Conservation (phyloP, 2,797 vertebrate species). For the Mycteria americana region DNA sequence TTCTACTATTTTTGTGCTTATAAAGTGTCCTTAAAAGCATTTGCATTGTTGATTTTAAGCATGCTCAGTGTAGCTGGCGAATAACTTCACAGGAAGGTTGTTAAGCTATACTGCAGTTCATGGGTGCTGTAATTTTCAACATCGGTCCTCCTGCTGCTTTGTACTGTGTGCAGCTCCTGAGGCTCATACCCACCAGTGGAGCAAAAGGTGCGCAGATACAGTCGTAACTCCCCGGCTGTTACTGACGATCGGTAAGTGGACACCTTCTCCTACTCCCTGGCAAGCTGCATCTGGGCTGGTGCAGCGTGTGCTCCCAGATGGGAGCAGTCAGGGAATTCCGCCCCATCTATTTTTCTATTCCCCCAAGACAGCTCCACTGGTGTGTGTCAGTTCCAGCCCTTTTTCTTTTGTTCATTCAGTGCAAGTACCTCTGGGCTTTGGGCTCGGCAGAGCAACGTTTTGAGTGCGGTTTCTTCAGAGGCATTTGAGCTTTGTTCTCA, state of each 20-base stretch:
- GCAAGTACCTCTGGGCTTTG: neutral
- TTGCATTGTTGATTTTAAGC: conserved; percentile 48
- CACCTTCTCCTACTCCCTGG: accelerated
- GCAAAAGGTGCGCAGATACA: neutral
- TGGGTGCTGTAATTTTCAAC: conserved; percentile 31
- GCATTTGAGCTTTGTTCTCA: neutral
- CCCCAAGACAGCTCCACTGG: neutral
- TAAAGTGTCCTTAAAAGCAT: conserved; percentile 70
- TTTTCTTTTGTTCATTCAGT: neutral
- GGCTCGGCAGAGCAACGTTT: neutral
- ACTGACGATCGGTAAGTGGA: neutral
- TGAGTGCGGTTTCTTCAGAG: conserved; percentile 5
- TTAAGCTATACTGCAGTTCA: neutral
- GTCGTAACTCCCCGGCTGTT: neutral
- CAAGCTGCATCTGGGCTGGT: neutral
- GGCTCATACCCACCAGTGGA: neutral
- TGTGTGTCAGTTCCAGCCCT: neutral
- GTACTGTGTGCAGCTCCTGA: neutral
- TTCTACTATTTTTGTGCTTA: conserved; percentile 62
- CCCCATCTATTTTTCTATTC: neutral
- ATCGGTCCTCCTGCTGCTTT: neutral
- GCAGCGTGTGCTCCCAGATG: neutral
- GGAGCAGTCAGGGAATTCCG: neutral
- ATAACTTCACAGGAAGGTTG: neutral
- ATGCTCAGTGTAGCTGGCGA: neutral